Conservation (phyloP, 2,888 invertebrate genomes). For the Myopa testacea region DNA sequence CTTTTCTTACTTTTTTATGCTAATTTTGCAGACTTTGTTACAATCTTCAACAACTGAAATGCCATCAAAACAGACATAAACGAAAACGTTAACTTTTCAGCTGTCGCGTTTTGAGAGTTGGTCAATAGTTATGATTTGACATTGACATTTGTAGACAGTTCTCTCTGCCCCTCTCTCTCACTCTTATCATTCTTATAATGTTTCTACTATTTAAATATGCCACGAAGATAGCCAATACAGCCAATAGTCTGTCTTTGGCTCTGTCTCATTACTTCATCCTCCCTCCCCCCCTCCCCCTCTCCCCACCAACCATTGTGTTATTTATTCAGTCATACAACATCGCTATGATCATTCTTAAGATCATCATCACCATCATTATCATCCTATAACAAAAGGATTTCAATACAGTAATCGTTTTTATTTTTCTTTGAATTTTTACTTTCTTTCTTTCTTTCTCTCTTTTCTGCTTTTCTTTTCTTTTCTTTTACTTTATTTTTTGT, state of each 20-base stretch:
- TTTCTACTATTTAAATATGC: too few relatives aligned
- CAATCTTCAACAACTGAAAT: not conserved
- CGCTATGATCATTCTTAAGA: not conserved
- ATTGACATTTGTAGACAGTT: constrained; percentile 59
- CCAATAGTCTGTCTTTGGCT: not conserved
- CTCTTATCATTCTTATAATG: not conserved
- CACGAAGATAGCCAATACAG: too few relatives aligned
- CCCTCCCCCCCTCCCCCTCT: not conserved
- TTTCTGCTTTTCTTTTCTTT: too few relatives aligned
- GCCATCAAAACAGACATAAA: constrained; percentile 7
- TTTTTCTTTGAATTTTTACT: not conserved
- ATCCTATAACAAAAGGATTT: not conserved
- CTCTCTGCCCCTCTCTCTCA: not conserved
- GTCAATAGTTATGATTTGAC: constrained; percentile 54
- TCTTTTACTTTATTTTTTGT: too few relatives aligned
- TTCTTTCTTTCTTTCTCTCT: too few relatives aligned
- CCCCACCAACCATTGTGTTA: not conserved
- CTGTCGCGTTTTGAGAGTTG: constrained; percentile 17
- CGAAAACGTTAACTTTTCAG: constrained; percentile 21
- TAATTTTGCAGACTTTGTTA: not conserved
- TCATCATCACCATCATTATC: not conserved
- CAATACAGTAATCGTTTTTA: too few relatives aligned
- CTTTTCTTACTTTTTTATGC: not conserved
- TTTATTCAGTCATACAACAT: too few relatives aligned
- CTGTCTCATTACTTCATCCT: not conserved